phyloP scores from a whole-genome alignment of 2,113 vertebrate genomes.

The Ciconia boyciana region DNA sequence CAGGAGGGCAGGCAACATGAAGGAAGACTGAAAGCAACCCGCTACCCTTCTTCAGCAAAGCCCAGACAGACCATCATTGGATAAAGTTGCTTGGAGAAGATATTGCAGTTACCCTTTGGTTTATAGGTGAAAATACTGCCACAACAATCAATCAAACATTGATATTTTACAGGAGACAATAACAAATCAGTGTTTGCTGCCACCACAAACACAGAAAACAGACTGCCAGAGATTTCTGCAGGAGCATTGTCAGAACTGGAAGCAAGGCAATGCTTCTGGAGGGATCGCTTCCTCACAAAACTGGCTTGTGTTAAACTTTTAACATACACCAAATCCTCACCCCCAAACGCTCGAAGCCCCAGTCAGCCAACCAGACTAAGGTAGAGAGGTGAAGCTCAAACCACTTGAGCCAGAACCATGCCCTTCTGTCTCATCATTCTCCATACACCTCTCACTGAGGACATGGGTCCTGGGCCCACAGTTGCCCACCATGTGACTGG shows the following conservation, averaged over 20 bases:
- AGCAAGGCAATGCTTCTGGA: not conserved
- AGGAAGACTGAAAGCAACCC: slow-evolving; percentile 24
- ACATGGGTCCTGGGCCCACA: not conserved
- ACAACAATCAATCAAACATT: slow-evolving; percentile 14
- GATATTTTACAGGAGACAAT: not conserved
- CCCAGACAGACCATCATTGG: not conserved
- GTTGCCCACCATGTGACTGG: rapidly evolving
- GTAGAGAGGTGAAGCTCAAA: not conserved
- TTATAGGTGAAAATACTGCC: slow-evolving; percentile 22
- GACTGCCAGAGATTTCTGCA: not conserved
- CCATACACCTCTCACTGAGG: not conserved
- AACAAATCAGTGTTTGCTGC: slow-evolving; percentile 7
- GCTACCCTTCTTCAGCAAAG: not conserved
- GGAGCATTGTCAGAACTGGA: not conserved
- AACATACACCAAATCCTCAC: not conserved
- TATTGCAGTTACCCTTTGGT: not conserved
- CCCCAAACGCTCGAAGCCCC: rapidly evolving
- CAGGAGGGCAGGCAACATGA: not conserved
- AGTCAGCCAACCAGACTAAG: not conserved
- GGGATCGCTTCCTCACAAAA: not conserved
- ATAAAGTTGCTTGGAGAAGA: not conserved
- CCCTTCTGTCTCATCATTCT: not conserved
- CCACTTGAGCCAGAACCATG: not conserved
- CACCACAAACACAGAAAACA: not conserved
- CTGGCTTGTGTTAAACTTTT: not conserved